Percentiles rank a stretch among this genome's conserved stretches.
Evolutionary conservation across 2,797 vertebrate species (phyloP).

Genomic region (Tokudaia muenninki): DNA sequence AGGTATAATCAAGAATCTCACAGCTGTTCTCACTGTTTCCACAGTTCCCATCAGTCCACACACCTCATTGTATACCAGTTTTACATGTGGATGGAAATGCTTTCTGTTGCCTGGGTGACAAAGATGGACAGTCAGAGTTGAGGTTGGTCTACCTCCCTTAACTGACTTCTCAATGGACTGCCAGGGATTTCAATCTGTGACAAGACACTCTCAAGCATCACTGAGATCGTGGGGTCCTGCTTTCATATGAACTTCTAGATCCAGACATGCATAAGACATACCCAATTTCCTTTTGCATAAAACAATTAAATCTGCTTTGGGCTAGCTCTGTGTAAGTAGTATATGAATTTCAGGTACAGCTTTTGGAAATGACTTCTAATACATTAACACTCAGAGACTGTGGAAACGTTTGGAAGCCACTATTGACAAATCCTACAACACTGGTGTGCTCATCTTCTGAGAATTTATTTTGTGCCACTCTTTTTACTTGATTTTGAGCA

Average conservation of each 20-base stretch:
- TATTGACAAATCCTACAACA: background rate
- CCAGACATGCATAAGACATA: background rate
- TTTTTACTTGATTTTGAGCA: background rate
- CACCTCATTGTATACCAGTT: conserved; percentile 4
- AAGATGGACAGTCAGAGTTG: background rate
- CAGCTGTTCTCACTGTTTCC: background rate
- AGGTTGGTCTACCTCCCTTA: background rate
- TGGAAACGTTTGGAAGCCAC: background rate
- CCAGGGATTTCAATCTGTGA: conserved; percentile 18
- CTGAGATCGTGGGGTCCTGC: background rate
- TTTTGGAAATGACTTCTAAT: background rate
- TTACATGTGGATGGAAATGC: background rate
- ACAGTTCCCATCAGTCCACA: background rate
- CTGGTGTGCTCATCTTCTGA: background rate
- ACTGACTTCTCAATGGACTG: background rate
- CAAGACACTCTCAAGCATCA: background rate
- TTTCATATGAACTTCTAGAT: background rate
- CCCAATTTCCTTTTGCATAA: background rate
- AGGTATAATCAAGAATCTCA: background rate
- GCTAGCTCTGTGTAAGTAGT: background rate
- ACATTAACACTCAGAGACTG: background rate
- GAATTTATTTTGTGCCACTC: background rate
- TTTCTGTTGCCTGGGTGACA: background rate
- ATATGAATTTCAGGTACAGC: background rate
- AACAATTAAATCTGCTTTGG: background rate